Conservation (phyloP, 2,888 invertebrate genomes). For the Mimas tiliae region DNA sequence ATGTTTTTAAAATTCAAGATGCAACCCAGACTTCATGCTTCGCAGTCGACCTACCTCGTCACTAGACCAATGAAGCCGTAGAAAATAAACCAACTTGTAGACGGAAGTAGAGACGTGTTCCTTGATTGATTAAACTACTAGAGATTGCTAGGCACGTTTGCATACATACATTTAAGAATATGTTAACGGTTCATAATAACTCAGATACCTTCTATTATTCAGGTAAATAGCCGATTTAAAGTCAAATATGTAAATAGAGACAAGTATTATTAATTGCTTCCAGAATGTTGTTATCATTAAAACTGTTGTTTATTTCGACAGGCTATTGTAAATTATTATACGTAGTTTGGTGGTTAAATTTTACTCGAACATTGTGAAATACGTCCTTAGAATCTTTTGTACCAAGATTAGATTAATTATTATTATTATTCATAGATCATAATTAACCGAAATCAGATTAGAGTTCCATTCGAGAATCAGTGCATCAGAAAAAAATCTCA, state of each 20-base stretch:
- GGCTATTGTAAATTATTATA: slow-evolving; percentile 10
- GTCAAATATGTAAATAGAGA: slow-evolving; percentile 27
- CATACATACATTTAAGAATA: neutral
- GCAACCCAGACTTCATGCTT: no score
- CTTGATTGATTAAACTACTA: neutral
- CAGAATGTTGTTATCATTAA: slow-evolving; percentile 26
- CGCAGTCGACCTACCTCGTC: no score
- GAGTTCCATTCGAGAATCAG: slow-evolving; percentile 38
- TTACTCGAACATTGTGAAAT: no score
- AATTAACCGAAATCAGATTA: no score
- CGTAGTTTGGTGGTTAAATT: no score
- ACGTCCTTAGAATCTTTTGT: no score
- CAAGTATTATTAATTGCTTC: slow-evolving; percentile 27
- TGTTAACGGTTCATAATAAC: slow-evolving; percentile 18
- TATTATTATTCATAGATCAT: no score
- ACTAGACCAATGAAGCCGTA: no score
- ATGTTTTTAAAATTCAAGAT: no score
- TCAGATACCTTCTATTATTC: slow-evolving; percentile 6
- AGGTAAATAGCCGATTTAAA: slow-evolving; percentile 25
- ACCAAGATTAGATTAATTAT: no score
- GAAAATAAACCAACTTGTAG: neutral
- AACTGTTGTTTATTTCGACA: slow-evolving; percentile 30
- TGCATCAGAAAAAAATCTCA: slow-evolving; percentile 44
- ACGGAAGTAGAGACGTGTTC: neutral
- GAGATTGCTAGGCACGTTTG: neutral